A percentile compares a stretch with the other conserved stretches of the same genome.
Evolutionary conservation across 2,888 invertebrate genomes (phyloP).

Genomic region (Scaeva pyrastri): DNA sequence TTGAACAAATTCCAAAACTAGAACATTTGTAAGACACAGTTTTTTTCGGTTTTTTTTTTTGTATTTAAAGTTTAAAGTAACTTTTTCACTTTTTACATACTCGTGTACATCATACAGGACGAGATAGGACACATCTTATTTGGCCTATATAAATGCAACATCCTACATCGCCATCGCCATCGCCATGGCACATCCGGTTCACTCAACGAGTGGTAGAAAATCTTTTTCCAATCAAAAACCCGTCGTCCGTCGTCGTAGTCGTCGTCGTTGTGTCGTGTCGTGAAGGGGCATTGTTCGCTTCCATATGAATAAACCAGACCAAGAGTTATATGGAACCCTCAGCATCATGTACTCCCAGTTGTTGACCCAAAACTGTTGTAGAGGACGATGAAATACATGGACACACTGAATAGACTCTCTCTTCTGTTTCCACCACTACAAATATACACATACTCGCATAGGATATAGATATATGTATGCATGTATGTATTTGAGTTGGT

Average conservation of each 20-base stretch:
- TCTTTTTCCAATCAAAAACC: constrained; percentile 35
- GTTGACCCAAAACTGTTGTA: constrained; percentile 35
- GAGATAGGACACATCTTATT: constrained; percentile 5
- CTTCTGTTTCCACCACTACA: no score
- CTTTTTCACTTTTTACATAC: not conserved
- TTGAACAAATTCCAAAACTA: not conserved
- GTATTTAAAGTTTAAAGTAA: not conserved
- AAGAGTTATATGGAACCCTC: not conserved
- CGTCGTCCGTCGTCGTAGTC: no score
- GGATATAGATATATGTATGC: no score
- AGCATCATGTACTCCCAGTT: constrained; percentile 24
- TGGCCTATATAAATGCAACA: constrained; percentile 27
- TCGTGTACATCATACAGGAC: not conserved
- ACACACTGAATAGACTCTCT: not conserved
- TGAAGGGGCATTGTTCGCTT: constrained; percentile 18
- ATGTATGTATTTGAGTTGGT: no score
- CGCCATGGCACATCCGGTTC: constrained; percentile 15
- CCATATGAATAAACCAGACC: constrained; percentile 5
- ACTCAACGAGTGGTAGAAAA: constrained; percentile 3
- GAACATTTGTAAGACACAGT: not conserved
- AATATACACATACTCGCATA: no score
- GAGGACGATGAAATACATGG: not conserved
- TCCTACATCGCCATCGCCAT: not conserved
- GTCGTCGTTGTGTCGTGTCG: no score
- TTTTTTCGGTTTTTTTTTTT: not conserved